Evolutionary conservation across 2,113 vertebrate species (phyloP).

Genomic region (Oostethus manadensis): DNA sequence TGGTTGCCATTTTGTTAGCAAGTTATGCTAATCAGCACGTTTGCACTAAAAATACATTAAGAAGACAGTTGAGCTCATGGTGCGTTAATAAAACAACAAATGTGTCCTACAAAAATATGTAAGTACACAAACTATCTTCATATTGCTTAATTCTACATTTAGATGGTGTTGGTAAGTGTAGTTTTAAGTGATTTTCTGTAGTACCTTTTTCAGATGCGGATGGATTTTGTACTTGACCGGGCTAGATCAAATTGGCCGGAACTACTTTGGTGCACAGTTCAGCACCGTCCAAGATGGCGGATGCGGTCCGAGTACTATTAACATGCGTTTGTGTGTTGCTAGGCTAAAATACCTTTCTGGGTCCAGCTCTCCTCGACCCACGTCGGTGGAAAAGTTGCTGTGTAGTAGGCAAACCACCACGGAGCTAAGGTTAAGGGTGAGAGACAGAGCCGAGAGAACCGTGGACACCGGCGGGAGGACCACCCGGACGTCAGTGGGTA

Average conservation of each 20-base stretch:
- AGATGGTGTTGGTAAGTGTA: no score
- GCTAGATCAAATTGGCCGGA: slow-evolving; percentile 12
- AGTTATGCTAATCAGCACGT: no score
- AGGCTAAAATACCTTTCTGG: slow-evolving; percentile 69
- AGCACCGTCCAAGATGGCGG: background rate
- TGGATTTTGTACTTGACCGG: background rate
- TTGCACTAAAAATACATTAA: no score
- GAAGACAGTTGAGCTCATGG: no score
- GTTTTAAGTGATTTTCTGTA: no score
- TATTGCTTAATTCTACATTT: no score
- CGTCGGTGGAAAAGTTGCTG: slow-evolving; percentile 78
- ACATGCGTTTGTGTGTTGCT: background rate
- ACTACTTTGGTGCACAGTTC: background rate
- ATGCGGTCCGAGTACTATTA: background rate
- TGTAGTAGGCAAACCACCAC: slow-evolving; percentile 80
- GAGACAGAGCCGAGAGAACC: slow-evolving; percentile 78
- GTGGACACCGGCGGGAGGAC: slow-evolving; percentile 74
- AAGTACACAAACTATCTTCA: no score
- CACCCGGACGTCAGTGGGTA: slow-evolving; percentile 54
- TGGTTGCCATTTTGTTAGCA: no score
- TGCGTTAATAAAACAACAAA: no score
- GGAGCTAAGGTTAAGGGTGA: slow-evolving; percentile 77
- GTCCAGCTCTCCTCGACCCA: slow-evolving; percentile 72
- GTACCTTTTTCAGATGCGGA: background rate
- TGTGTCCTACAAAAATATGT: no score